phyloP scores from a whole-genome alignment of 1,140 invertebrate species.

The Neodiprion pinetum region DNA sequence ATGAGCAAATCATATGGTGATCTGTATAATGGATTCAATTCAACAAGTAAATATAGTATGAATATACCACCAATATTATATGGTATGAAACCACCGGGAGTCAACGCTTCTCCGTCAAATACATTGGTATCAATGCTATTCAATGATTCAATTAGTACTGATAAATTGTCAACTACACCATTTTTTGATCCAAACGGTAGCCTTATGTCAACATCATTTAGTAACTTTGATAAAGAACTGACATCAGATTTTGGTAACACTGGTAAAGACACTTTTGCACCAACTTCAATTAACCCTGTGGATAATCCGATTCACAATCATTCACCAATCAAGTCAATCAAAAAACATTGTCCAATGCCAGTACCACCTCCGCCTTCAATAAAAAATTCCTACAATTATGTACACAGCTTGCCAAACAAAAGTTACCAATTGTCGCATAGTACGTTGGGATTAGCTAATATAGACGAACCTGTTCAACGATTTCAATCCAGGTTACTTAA shows the following conservation, averaged over 20 bases:
- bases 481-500: conserved; percentile 30
- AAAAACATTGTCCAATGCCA: conserved; percentile 43
- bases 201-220: conserved; percentile 54
- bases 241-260: conserved; percentile 17
- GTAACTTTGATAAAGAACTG: conserved; percentile 43
- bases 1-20: background rate
- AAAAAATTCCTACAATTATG: conserved; percentile 53
- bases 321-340: conserved; percentile 19
- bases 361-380: conserved; percentile 49
- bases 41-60: background rate
- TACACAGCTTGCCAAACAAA: conserved; percentile 55
- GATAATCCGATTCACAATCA: conserved; percentile 16
- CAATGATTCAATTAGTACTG: conserved; percentile 4
- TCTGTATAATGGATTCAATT: background rate
- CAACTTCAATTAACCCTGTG: conserved; percentile 22
- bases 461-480: conserved; percentile 46
- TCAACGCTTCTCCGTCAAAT: background rate
- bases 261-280: conserved; percentile 20
- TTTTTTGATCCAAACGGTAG: conserved; percentile 47
- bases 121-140: conserved; percentile 23
- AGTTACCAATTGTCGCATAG: conserved; percentile 49
- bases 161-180: conserved; percentile 19
- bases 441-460: conserved; percentile 43
- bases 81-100: background rate
- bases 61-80: background rate